These are phyloP conservation scores for Timandra comae DNA, from an alignment of 2,888 invertebrate genomes.

Conservation along the genomic window DNA sequence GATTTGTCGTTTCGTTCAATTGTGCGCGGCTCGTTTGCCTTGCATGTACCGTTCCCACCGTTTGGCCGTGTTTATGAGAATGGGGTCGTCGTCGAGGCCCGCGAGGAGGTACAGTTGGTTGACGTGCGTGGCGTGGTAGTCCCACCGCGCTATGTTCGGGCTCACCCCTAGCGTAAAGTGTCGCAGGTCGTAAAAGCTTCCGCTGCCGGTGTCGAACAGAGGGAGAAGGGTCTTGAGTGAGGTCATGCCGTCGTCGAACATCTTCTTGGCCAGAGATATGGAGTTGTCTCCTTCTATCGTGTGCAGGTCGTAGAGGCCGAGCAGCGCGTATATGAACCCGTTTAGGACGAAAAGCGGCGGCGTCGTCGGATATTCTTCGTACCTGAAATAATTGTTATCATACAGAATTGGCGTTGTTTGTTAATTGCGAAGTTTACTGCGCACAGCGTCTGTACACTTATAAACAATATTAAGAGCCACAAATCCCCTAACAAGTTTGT, in stretches of 20 bases:
- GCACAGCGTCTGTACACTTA: too few species aligned
- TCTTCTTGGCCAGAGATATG: conserved; percentile 82
- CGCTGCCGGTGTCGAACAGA: conserved; percentile 96
- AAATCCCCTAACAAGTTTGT: too few species aligned
- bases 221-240: conserved; percentile 92
- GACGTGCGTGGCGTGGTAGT: conserved; percentile 98
- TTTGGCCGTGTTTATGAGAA: conserved; percentile 89
- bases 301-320: conserved; percentile 97
- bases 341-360: conserved; percentile 97
- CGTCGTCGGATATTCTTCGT: conserved; percentile 98
- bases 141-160: conserved; percentile 98
- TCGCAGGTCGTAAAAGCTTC: conserved; percentile 96
- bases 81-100: conserved; percentile 88
- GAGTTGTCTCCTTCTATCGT: conserved; percentile 83
- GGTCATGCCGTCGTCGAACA: conserved; percentile 89
- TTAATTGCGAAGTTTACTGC: too few species aligned
- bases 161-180: conserved; percentile 93
- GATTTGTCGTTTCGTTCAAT: conserved; percentile 73
- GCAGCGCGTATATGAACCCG: conserved; percentile 97
- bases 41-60: conserved; percentile 97
- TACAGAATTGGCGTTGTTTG: not conserved
- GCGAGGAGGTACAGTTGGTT: conserved; percentile 94
- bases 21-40: conserved; percentile 95
- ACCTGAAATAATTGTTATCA: conserved; percentile 75
- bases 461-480: too few species aligned